A percentile compares a stretch with the other conserved stretches of the same genome.
These are phyloP conservation scores for Microcebus griseorufus DNA, from an alignment of 2,113 vertebrate genomes.

Conservation along the genomic window DNA sequence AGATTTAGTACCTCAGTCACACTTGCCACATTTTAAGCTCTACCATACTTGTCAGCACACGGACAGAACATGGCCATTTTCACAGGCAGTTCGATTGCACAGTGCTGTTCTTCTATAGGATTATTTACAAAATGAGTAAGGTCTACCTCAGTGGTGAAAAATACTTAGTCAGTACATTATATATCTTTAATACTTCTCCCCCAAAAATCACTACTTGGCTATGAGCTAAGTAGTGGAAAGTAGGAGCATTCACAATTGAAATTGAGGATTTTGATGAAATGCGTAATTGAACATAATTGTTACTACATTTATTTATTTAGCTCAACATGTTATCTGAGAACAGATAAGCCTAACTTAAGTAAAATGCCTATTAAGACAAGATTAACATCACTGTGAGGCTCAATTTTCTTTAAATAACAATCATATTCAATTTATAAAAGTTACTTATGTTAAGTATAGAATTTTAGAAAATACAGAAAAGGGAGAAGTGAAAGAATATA, in stretches of 20 bases:
- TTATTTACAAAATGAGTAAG: background rate
- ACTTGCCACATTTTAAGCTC: background rate
- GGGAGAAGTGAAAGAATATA: background rate
- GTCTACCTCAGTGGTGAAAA: background rate
- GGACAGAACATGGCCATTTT: background rate
- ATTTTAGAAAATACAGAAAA: conserved; percentile 35
- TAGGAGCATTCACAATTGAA: background rate
- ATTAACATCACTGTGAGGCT: background rate
- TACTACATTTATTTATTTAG: background rate
- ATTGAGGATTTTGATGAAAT: background rate
- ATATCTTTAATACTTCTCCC: background rate
- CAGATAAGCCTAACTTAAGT: background rate
- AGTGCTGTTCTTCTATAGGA: background rate
- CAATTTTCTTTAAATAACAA: conserved; percentile 19
- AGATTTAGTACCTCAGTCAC: background rate
- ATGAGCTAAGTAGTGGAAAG: conserved; percentile 11
- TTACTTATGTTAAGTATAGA: background rate
- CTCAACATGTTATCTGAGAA: background rate
- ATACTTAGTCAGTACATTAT: background rate
- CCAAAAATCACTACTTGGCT: background rate
- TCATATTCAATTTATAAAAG: background rate
- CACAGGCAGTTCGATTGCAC: background rate
- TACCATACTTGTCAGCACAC: background rate
- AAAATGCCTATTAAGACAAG: conserved; percentile 34
- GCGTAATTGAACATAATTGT: background rate